These are phyloP conservation scores for Yponomeuta plumbellus DNA, from an alignment of 2,888 invertebrate genomes.

Conservation along the genomic window DNA sequence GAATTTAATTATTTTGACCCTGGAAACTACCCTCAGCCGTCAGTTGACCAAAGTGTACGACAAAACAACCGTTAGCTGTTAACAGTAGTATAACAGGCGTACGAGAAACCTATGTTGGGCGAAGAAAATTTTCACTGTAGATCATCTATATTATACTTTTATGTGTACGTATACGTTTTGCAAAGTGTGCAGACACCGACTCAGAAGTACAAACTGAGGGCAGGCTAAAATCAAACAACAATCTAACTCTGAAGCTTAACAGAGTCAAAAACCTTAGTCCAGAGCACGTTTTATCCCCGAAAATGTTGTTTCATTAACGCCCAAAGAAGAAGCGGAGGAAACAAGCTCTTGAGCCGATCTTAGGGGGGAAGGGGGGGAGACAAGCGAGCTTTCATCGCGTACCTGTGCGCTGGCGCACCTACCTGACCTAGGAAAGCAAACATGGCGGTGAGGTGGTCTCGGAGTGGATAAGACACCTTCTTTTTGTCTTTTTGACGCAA, in stretches of 20 bases:
- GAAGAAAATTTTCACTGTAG: too few species aligned
- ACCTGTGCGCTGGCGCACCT: conserved; percentile 64
- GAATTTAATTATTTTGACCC: too few species aligned
- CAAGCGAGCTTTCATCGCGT: conserved; percentile 32
- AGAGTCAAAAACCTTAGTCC: background rate
- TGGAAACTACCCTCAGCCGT: too few species aligned
- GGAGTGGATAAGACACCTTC: conserved; percentile 38
- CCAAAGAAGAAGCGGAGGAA: conserved; percentile 47
- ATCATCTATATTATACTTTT: too few species aligned
- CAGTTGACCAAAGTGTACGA: too few species aligned
- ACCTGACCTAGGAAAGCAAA: conserved; percentile 76
- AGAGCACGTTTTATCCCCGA: conserved; percentile 28
- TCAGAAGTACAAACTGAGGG: too few species aligned
- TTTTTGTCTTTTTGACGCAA: background rate
- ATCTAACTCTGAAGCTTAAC: background rate
- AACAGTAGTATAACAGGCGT: too few species aligned
- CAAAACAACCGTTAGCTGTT: too few species aligned
- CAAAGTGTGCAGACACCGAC: too few species aligned
- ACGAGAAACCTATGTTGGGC: too few species aligned
- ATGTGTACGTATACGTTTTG: too few species aligned
- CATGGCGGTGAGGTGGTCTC: conserved; percentile 35
- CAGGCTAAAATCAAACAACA: background rate
- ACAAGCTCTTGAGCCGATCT: conserved; percentile 45
- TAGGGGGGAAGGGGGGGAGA: conserved; percentile 28
- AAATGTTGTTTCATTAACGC: conserved; percentile 62